phyloP scores from a whole-genome alignment of 2,797 vertebrate genomes.

The Rachycentron canadum region DNA sequence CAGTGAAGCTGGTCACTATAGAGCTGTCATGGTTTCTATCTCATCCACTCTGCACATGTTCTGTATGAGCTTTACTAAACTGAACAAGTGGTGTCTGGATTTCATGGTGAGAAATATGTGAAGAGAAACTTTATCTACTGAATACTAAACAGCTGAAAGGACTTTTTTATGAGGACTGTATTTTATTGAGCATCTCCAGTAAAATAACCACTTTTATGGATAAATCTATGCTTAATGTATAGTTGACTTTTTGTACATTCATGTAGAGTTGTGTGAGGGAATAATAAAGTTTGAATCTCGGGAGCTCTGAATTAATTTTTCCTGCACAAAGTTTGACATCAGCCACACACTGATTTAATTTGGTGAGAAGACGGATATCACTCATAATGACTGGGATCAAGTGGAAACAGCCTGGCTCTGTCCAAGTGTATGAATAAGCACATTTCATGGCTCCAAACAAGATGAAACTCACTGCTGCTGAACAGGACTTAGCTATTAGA shows the following conservation, averaged over 20 bases:
- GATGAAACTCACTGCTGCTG: no score
- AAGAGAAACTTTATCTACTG: conserved; percentile 34
- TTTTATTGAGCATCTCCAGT: conserved; percentile 36
- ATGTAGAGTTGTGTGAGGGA: conserved; percentile 26
- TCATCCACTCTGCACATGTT: conserved; percentile 7
- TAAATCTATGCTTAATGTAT: conserved; percentile 35
- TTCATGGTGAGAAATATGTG: conserved; percentile 20
- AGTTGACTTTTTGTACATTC: conserved; percentile 63
- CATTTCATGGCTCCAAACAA: neutral
- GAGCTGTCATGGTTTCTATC: conserved; percentile 1
- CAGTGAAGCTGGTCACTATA: neutral
- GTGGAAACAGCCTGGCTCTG: no score
- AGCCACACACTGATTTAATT: no score
- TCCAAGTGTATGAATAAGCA: no score
- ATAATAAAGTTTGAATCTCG: conserved; percentile 69
- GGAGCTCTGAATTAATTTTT: neutral
- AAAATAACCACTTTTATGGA: conserved; percentile 48
- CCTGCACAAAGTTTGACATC: no score
- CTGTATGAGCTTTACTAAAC: conserved; percentile 46
- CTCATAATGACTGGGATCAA: no score
- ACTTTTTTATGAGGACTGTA: conserved; percentile 32
- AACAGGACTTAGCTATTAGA: neutral
- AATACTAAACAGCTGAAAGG: conserved; percentile 56
- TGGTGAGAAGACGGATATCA: no score
- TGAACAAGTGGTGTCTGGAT: neutral